Percentiles rank a stretch among this genome's conserved stretches.
Conservation (phyloP, 2,113 vertebrate genomes). For the Penelope pileata region DNA sequence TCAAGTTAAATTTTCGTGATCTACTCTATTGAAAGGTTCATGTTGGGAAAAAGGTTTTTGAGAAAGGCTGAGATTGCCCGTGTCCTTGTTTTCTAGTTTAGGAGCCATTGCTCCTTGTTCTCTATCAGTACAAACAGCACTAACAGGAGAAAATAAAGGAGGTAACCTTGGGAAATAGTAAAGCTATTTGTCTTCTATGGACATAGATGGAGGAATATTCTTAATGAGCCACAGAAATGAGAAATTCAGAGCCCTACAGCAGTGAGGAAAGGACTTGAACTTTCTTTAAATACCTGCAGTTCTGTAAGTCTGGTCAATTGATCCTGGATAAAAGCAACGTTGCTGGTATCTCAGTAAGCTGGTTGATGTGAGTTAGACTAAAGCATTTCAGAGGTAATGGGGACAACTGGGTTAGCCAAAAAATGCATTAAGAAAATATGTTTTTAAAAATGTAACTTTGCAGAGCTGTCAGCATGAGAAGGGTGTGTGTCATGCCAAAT, state of each 20-base stretch:
- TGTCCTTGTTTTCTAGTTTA: background rate
- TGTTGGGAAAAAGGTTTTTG: background rate
- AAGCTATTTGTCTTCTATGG: constrained; percentile 8
- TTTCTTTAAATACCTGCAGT: constrained; percentile 20
- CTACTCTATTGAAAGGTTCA: background rate
- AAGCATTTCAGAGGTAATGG: constrained; percentile 48
- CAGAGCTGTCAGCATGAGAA: constrained; percentile 16
- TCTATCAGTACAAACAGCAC: background rate
- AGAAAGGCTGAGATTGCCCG: background rate
- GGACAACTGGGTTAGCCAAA: constrained; percentile 6
- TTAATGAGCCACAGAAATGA: background rate
- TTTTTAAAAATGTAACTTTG: constrained; percentile 23
- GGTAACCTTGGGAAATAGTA: background rate
- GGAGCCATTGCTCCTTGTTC: background rate
- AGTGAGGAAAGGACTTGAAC: constrained; percentile 35
- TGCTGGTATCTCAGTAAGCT: constrained; percentile 28
- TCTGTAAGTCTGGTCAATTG: constrained; percentile 33
- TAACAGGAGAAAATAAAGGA: background rate
- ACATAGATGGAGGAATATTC: background rate
- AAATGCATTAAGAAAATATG: constrained; percentile 62
- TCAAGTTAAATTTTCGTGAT: background rate
- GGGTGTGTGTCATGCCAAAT: background rate
- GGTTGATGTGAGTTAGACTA: constrained; percentile 24
- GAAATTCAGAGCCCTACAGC: constrained; percentile 40
- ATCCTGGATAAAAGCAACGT: constrained; percentile 42